Base-by-base conservation (phyloP, 2,113 vertebrate genomes). In the Mesembrinibis cayennensis region DNA sequence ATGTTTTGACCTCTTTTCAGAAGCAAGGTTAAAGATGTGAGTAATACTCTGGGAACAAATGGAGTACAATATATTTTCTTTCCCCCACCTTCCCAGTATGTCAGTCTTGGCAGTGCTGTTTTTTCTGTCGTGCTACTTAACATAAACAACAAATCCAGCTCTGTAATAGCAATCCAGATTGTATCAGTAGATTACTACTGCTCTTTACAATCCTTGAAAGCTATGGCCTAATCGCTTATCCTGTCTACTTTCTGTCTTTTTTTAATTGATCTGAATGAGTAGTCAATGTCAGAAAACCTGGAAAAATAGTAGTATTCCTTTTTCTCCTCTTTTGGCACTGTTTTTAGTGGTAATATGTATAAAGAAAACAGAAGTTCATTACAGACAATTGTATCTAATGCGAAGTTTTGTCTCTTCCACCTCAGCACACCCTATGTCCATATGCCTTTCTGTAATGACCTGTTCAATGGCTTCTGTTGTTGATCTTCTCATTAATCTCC, bases 101-200 rank as follows among this genome's bases (percentile, higher is more conserved):
- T 67, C 69, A 53, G 45, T 87, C 55, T 73, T 65, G 38, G 59
- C 53, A 53, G 22, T 49, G n/a, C 66, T 89, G 36, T 36, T 70
- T 86, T 59, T 62, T 40, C 72, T 91, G 77, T 83, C 55, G 7
- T 20, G n/a, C 93, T 93, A 67, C 63, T 45, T 62, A 91, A 87
- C 25, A 8, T 45, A 74, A 74, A 32, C 76, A 95, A 30, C 65
- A 96, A 91, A 89, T 96, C 67, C 77, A 59, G 42, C 59, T 78
- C 78, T 81, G n/a, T 53, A 34, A 32, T 17, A 67, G 61, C 85
- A 90, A 87, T 67, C 56, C 87, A 81, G 79, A 59, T 80, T 93
- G 36, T 87, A 82, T 91, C 87, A 53, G 30, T 93, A 94, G 93
- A 90, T 96, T 92, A 90, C 38, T 7, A 38, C 53, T 86, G 45